These are phyloP conservation scores for Caenorhabditis plicata DNA, from an alignment of 2,888 invertebrate genomes.

Conservation along the genomic window DNA sequence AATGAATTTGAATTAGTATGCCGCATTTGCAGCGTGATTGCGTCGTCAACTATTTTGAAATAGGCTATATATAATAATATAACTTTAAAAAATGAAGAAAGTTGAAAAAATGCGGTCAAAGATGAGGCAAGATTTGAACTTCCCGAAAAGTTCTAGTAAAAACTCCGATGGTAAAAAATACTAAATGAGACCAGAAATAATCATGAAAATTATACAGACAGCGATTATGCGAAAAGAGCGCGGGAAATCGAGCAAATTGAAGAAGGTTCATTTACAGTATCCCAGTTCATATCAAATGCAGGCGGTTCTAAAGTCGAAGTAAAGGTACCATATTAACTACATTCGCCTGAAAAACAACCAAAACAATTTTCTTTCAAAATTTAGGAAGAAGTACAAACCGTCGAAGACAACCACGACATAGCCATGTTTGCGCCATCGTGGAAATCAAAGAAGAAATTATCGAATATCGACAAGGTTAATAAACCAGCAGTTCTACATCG, in stretches of 20 bases:
- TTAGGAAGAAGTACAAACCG: conserved; percentile 17
- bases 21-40: too few relatives aligned
- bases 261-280: conserved; percentile 18
- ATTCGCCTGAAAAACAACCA: conserved; percentile 1
- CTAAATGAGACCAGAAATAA: too few relatives aligned
- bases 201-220: too few relatives aligned
- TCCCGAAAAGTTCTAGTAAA: too few relatives aligned
- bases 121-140: too few relatives aligned
- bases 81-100: too few relatives aligned
- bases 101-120: too few relatives aligned
- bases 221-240: too few relatives aligned
- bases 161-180: too few relatives aligned
- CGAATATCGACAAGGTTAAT: not conserved
- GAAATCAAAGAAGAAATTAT: conserved; percentile 12
- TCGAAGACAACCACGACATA: conserved; percentile 20
- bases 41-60: too few relatives aligned
- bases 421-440: conserved; percentile 31
- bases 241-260: conserved; percentile 21
- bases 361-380: not conserved
- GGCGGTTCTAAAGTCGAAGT: not conserved
- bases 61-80: too few relatives aligned
- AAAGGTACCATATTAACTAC: not conserved
- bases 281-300: conserved; percentile 5
- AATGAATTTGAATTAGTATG: too few relatives aligned
- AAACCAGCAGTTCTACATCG: not conserved